These are phyloP conservation scores for Dromaius novaehollandiae DNA, from an alignment of 2,113 vertebrate genomes.

Conservation along the genomic window DNA sequence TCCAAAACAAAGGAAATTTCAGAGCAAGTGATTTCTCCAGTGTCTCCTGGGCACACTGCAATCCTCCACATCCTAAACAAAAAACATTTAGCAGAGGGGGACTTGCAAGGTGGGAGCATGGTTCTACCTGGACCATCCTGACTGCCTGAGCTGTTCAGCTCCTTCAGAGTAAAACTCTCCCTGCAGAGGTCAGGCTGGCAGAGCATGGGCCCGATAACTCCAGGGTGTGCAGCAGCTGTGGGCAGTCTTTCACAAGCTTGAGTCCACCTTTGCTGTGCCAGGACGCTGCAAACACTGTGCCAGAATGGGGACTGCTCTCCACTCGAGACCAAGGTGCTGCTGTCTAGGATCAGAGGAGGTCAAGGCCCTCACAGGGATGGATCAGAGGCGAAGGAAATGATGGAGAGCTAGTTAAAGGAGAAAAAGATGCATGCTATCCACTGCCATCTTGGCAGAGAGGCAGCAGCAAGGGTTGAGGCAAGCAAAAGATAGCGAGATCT, in stretches of 20 bases:
- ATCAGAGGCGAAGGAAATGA: not conserved
- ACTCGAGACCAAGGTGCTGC: not conserved
- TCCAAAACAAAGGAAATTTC: not conserved
- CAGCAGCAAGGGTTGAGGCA: not conserved
- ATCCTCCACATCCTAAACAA: not conserved
- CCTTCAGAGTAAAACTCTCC: not conserved
- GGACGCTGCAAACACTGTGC: not conserved
- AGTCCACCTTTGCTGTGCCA: not conserved
- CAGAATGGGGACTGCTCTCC: not conserved
- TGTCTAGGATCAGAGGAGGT: not conserved
- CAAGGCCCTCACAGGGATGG: not conserved
- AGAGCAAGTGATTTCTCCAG: not conserved
- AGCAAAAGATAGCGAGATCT: too few species aligned
- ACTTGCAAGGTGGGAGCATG: too few species aligned
- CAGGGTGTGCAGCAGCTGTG: not conserved
- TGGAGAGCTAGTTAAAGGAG: not conserved
- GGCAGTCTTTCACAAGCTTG: not conserved
- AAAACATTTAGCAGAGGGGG: not conserved
- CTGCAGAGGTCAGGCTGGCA: accelerated
- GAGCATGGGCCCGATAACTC: not conserved
- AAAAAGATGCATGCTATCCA: not conserved
- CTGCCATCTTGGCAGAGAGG: not conserved
- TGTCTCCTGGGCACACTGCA: too few species aligned
- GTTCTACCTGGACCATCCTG: too few species aligned
- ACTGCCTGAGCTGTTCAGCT: not conserved